Percentiles rank a stretch among this genome's conserved stretches.
These are phyloP conservation scores for Macaria notata DNA, from an alignment of 2,888 invertebrate genomes.

Conservation along the genomic window DNA sequence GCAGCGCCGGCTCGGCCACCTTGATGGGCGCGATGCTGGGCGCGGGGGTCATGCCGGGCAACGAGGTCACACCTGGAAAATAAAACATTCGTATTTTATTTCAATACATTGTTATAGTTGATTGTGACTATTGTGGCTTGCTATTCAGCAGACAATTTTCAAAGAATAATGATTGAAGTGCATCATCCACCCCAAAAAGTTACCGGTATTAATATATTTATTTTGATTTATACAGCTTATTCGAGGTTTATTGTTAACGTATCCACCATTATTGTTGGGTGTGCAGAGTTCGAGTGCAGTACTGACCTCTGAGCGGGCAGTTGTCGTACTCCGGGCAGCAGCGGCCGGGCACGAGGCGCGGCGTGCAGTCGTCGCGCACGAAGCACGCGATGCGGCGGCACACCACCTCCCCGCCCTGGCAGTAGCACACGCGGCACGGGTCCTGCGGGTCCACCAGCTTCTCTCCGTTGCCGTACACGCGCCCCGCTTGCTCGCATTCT, in stretches of 20 bases:
- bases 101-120: too few relatives aligned
- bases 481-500: constrained; percentile 90
- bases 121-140: too few relatives aligned
- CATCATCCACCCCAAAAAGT: too few relatives aligned
- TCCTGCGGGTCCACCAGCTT: constrained; percentile 86
- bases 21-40: constrained; percentile 45
- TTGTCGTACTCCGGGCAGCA: constrained; percentile 93
- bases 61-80: constrained; percentile 61
- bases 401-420: constrained; percentile 90
- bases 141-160: too few relatives aligned
- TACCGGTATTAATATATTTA: too few relatives aligned
- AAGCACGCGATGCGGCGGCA: constrained; percentile 90
- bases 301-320: constrained; percentile 86
- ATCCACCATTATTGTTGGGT: too few relatives aligned
- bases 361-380: constrained; percentile 88
- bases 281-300: background rate
- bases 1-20: constrained; percentile 33
- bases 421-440: constrained; percentile 91
- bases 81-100: background rate
- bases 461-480: constrained; percentile 89
- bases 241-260: too few relatives aligned
- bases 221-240: too few relatives aligned
- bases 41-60: constrained; percentile 53
- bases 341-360: constrained; percentile 86
- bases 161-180: too few relatives aligned